These are phyloP conservation scores for Actenoides hombroni DNA, from an alignment of 2,113 vertebrate species.

Conservation along the genomic window DNA sequence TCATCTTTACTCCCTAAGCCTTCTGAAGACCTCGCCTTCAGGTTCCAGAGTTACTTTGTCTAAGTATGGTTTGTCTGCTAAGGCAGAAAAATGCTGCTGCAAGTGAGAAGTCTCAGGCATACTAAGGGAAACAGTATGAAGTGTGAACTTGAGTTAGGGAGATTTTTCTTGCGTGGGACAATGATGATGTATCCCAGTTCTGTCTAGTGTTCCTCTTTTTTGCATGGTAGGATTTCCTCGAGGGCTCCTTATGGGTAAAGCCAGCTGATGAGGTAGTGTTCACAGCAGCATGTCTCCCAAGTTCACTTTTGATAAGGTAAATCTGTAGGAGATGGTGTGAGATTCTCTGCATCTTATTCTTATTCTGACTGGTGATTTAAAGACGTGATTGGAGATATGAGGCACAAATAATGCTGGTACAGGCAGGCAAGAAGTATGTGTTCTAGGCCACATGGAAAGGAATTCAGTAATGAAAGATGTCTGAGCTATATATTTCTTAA, in stretches of 20 bases:
- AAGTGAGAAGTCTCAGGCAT: not conserved
- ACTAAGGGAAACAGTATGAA: not conserved
- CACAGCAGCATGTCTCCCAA: not conserved
- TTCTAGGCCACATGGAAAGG: conserved; percentile 33
- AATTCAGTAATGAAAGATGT: conserved; percentile 18
- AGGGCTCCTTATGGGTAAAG: not conserved
- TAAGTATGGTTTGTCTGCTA: not conserved
- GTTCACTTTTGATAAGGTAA: conserved; percentile 25
- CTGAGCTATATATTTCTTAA: conserved; percentile 42
- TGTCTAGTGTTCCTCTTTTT: not conserved
- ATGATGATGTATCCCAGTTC: not conserved
- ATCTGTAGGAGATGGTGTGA: conserved; percentile 5
- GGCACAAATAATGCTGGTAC: conserved; percentile 17
- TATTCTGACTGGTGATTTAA: conserved; percentile 52
- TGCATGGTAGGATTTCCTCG: not conserved
- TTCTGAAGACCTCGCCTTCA: not conserved
- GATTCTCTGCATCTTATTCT: not conserved
- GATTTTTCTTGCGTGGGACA: not conserved
- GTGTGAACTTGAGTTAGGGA: not conserved
- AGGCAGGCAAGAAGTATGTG: not conserved
- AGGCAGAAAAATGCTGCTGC: not conserved
- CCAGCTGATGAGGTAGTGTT: not conserved
- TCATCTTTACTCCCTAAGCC: not conserved
- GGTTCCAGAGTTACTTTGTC: not conserved
- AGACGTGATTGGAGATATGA: conserved; percentile 31